phyloP scores from a whole-genome alignment of 1,140 invertebrate genomes.

The Melipona quadrifasciata region DNA sequence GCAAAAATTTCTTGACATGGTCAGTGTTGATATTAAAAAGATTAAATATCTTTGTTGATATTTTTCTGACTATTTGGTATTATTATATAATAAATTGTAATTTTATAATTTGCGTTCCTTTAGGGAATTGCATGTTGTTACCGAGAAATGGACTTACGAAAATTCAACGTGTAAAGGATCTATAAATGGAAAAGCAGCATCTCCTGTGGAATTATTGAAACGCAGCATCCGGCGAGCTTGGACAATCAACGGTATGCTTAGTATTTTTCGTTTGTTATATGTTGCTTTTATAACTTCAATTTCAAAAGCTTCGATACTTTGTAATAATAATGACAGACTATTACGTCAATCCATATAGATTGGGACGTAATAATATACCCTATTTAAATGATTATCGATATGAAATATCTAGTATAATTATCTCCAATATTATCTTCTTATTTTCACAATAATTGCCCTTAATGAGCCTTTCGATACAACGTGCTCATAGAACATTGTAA shows the following conservation, averaged over 20 bases:
- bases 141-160: conserved; percentile 88
- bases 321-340: background rate
- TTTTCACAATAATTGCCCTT: background rate
- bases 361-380: background rate
- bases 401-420: background rate
- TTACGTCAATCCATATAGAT: background rate
- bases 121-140: conserved; percentile 87
- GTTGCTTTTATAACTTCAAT: background rate
- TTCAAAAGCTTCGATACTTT: background rate
- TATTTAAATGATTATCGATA: background rate
- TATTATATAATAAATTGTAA: background rate
- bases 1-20: background rate
- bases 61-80: background rate
- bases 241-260: conserved; percentile 85
- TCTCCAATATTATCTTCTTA: background rate
- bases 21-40: background rate
- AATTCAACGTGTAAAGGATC: conserved; percentile 44
- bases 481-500: background rate
- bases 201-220: conserved; percentile 85
- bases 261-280: background rate
- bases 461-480: background rate
- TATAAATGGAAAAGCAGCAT: conserved; percentile 74
- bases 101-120: conserved; percentile 53
- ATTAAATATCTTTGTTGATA: background rate
- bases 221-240: conserved; percentile 86